phyloP scores from a whole-genome alignment of 2,888 invertebrate genomes.

The Eretmocerus hayati region DNA sequence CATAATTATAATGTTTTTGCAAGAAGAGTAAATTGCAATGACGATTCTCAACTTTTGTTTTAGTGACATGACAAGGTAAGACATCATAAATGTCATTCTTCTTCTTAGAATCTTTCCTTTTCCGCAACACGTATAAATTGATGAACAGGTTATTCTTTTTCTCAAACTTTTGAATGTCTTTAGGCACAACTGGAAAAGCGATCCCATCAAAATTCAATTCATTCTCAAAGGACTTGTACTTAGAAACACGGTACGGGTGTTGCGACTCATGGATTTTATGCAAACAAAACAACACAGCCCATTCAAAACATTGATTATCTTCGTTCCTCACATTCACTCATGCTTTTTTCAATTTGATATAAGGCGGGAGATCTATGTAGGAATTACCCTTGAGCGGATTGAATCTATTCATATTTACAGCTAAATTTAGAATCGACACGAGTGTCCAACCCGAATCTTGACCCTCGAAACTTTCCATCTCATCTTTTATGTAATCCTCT shows the following conservation, averaged over 20 bases:
- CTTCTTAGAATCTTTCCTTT: constrained; percentile 4
- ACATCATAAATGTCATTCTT: background rate
- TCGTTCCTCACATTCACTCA: constrained; percentile 26
- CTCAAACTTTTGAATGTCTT: constrained; percentile 25
- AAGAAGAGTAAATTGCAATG: background rate
- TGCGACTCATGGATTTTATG: constrained; percentile 17
- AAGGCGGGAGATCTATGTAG: constrained; percentile 22
- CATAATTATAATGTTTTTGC: background rate
- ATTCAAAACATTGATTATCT: constrained; percentile 28
- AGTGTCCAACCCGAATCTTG: constrained; percentile 27
- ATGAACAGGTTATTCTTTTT: constrained; percentile 23
- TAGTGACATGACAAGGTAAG: background rate
- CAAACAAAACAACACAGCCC: constrained; percentile 27
- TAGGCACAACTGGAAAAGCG: constrained; percentile 25
- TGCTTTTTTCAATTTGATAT: constrained; percentile 17
- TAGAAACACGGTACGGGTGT: constrained; percentile 15
- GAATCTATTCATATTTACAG: constrained; percentile 27
- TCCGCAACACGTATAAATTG: constrained; percentile 13
- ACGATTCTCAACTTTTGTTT: background rate
- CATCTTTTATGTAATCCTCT: constrained; percentile 11
- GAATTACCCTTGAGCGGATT: constrained; percentile 25
- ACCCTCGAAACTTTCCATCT: constrained; percentile 29
- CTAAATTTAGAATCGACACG: constrained; percentile 22
- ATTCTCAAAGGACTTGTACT: constrained; percentile 16
- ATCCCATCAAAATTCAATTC: constrained; percentile 23